These are phyloP conservation scores for Crypturellus tataupa DNA, from an alignment of 2,797 vertebrate genomes.

Conservation along the genomic window DNA sequence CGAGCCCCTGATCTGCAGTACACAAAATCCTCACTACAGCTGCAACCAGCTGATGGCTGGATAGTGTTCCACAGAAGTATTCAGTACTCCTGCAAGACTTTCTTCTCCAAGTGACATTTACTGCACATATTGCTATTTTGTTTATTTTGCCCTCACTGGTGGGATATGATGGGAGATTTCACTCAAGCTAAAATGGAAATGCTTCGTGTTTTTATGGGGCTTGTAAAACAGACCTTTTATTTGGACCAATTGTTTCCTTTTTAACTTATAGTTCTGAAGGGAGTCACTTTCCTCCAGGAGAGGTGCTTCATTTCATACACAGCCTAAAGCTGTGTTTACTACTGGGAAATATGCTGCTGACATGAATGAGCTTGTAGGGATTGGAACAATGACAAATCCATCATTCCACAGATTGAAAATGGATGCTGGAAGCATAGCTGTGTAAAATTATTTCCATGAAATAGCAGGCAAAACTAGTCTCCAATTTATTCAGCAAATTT, in stretches of 20 bases:
- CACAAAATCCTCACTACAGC: background rate
- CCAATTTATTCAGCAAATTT: background rate
- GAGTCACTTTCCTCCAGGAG: background rate
- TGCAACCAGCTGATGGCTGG: background rate
- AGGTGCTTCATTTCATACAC: slow-evolving; percentile 35
- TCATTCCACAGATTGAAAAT: slow-evolving; percentile 24
- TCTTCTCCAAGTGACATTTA: background rate
- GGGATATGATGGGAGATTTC: background rate
- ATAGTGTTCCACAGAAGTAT: background rate
- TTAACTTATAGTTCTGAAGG: background rate
- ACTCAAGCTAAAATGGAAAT: background rate
- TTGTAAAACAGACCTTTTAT: background rate
- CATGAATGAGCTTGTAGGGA: background rate
- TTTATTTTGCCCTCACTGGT: background rate
- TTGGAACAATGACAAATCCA: slow-evolving; percentile 34
- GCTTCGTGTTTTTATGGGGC: background rate
- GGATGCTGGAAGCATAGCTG: background rate
- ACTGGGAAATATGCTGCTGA: slow-evolving; percentile 1
- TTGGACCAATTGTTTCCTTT: background rate
- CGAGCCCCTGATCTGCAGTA: background rate
- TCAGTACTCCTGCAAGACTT: background rate
- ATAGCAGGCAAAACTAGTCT: background rate
- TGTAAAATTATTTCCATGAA: slow-evolving; percentile 31
- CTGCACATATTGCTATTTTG: background rate
- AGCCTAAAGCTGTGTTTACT: slow-evolving; percentile 12